A percentile compares a stretch with the other conserved stretches of the same genome.
phyloP scores from a whole-genome alignment of 2,113 vertebrate genomes.

The Neogobius melanostomus region DNA sequence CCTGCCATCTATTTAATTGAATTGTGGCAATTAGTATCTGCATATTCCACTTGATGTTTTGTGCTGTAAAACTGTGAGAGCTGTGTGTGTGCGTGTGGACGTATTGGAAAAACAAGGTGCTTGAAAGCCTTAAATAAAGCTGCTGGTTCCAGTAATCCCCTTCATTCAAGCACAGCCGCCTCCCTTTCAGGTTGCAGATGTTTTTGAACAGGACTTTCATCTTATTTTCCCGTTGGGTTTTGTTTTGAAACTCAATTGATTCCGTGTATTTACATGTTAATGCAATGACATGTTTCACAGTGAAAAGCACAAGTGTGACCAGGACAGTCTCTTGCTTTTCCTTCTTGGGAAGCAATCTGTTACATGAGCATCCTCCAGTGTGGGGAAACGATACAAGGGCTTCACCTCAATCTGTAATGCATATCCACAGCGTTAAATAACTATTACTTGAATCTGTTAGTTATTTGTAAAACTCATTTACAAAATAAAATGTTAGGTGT shows the following conservation, averaged over 20 bases:
- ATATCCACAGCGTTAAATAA: constrained; percentile 14
- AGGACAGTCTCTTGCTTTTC: constrained; percentile 8
- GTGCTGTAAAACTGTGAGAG: constrained; percentile 31
- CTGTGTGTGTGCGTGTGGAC: constrained; percentile 24
- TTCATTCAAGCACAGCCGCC: constrained; percentile 28
- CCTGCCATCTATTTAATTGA: constrained; percentile 39
- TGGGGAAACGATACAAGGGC: constrained; percentile 28
- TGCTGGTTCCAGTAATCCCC: constrained; percentile 55
- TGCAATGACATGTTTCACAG: neutral
- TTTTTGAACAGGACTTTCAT: constrained; percentile 3
- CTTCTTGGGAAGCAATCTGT: constrained; percentile 37
- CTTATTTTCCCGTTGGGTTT: neutral
- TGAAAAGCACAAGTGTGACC: constrained; percentile 1
- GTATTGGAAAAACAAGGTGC: constrained; percentile 48
- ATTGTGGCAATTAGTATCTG: constrained; percentile 25
- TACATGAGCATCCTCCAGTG: constrained; percentile 18
- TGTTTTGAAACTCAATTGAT: neutral
- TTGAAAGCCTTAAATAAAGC: constrained; percentile 70
- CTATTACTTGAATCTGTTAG: constrained; percentile 48
- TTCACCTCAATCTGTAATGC: constrained; percentile 19
- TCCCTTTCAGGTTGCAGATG: constrained; percentile 18
- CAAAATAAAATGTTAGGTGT: constrained; percentile 58
- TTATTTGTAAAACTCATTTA: constrained; percentile 28
- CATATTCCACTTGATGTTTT: constrained; percentile 40
- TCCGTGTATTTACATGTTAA: constrained; percentile 6